Percentiles rank a stretch among this genome's conserved stretches.
phyloP scores from a whole-genome alignment of 1,140 invertebrate species.

The Globodera ellingtonae region DNA sequence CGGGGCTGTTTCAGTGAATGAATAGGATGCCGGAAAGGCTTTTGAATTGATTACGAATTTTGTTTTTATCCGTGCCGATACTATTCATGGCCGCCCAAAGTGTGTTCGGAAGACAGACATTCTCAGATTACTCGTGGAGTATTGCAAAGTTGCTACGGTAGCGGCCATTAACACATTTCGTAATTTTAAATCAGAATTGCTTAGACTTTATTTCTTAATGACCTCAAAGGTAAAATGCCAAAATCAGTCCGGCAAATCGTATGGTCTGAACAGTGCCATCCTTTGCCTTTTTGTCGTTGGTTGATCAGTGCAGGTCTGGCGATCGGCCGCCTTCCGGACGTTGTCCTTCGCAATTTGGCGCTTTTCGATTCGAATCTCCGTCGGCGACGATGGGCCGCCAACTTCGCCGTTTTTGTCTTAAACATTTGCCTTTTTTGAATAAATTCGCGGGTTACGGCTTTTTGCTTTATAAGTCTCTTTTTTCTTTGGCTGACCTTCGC shows the following conservation, averaged over 20 bases:
- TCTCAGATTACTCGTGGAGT: not conserved
- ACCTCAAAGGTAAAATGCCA: too few species aligned
- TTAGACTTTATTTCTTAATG: too few species aligned
- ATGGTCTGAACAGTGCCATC: not conserved
- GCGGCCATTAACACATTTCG: not conserved
- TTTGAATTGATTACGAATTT: too few species aligned
- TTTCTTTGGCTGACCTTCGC: not conserved
- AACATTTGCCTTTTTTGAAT: not conserved
- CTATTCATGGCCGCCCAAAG: not conserved
- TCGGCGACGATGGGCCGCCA: too few species aligned
- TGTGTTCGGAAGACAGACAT: not conserved
- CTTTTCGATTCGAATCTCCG: not conserved
- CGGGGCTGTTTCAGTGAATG: conserved; percentile 19
- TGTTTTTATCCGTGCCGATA: too few species aligned
- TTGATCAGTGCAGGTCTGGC: too few species aligned
- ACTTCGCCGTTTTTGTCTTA: not conserved
- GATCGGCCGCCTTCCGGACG: not conserved
- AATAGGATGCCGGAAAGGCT: not conserved
- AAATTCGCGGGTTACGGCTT: not conserved
- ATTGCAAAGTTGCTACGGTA: not conserved
- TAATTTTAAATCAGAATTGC: too few species aligned
- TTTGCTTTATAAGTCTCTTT: not conserved
- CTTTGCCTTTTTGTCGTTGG: not conserved
- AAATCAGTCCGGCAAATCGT: not conserved
- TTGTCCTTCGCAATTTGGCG: not conserved